These are phyloP conservation scores for Drosophila longiperda DNA, from an alignment of 2,888 invertebrate species.

Conservation along the genomic window DNA sequence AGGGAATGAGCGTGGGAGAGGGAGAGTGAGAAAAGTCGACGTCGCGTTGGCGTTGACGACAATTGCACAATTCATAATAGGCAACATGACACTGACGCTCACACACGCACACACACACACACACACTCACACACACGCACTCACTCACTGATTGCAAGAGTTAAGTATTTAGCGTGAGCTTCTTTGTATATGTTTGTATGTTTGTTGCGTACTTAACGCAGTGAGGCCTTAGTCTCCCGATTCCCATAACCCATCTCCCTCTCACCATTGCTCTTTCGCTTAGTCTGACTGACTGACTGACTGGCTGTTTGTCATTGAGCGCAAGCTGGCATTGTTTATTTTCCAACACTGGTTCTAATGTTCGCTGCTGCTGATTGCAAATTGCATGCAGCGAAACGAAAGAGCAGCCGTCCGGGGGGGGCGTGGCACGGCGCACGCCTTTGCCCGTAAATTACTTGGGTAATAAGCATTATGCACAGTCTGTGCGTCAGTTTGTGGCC, in stretches of 20 bases:
- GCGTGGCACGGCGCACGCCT: neutral
- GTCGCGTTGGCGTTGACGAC: slow-evolving; percentile 72
- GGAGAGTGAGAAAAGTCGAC: slow-evolving; percentile 24
- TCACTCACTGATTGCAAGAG: slow-evolving; percentile 37
- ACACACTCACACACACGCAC: neutral
- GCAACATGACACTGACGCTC: slow-evolving; percentile 64
- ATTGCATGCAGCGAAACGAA: slow-evolving; percentile 63
- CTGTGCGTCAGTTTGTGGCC: slow-evolving; percentile 34
- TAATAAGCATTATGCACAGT: slow-evolving; percentile 77
- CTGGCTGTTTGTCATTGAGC: slow-evolving; percentile 50
- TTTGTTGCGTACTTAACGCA: slow-evolving; percentile 36
- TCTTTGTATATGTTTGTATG: slow-evolving; percentile 31
- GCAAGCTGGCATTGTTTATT: slow-evolving; percentile 62
- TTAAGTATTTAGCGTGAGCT: slow-evolving; percentile 56
- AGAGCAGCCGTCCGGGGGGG: slow-evolving; percentile 21
- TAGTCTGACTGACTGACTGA: slow-evolving; percentile 22
- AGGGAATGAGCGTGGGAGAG: no score
- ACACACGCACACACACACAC: slow-evolving; percentile 7
- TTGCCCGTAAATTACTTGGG: slow-evolving; percentile 61
- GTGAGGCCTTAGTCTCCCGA: slow-evolving; percentile 7
- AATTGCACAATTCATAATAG: slow-evolving; percentile 80
- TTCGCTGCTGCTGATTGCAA: slow-evolving; percentile 65
- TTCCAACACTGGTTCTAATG: slow-evolving; percentile 68
- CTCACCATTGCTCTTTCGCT: neutral
- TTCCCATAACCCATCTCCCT: neutral